Base-by-base conservation (phyloP, 2,888 invertebrate genomes). In the Cryptus armator region DNA sequence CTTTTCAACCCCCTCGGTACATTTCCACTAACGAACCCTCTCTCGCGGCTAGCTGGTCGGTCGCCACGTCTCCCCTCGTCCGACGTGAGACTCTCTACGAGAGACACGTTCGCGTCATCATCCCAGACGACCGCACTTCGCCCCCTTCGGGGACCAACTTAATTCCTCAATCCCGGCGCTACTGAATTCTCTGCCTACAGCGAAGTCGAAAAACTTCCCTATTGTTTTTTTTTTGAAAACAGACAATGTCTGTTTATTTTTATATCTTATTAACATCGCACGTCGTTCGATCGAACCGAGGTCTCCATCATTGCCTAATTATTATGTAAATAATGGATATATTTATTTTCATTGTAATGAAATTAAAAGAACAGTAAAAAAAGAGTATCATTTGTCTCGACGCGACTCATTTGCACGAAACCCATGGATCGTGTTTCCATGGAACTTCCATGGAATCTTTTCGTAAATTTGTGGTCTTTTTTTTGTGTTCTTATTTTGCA, bases 401-500 rank as follows among this genome's bases (percentile, higher is more conserved):
- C 37, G 24, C 2, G 24, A 24, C 24, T 24, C 24, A 24, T 24
- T 2, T 1, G 2, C 3, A 24, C 24, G 2, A 24, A 24, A 24
- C 3, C 24, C 24, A 24, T 24, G 24, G 24, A 24, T 24, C 1
- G 2, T 24, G 24, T 24, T 24, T 24, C 3, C 24, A 24, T 24
- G 24, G 24, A 24, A 24, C 24, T 2, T 24, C 3, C 3, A 24
- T 24, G 24, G 24, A 24, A 24, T 24, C 1, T 48, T 48, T 48
- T 48, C 5, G 2, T n/a, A 48, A 5, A 51, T 51, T 6, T 12
- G 16, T 32, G 37, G 43, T 59, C 59, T 48, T 37, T 37, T 19
- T 53, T 44, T 66, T 93, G 85, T 93, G 94, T 56, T 2, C 51
- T 9, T 83, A 81, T n/a, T 82, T 95, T 96, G 89, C 95, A 98